Base-by-base conservation (phyloP, 1,140 invertebrate species). In the Drosophila pandora region DNA sequence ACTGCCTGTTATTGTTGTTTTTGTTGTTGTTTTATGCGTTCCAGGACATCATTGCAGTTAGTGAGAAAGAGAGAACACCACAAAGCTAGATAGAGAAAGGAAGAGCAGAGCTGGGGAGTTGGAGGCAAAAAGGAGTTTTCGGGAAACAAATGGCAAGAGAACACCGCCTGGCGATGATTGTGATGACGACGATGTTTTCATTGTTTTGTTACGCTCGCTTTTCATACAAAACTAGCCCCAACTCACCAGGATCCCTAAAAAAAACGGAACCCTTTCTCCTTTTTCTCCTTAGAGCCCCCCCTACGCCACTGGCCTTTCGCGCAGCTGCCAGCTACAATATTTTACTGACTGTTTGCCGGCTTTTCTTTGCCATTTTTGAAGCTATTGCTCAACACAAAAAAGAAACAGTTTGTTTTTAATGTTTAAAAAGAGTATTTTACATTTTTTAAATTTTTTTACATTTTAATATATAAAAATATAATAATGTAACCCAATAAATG, bases 121-220 rank as follows among this genome's bases (percentile, higher is more conserved):
- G 55, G 69, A 39, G 39, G 39, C 12, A 43, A 28, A 28, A 39
- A 47, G 47, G 65, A 69, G 65, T 37, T 69, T 69, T 69, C 49
- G 81, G 47, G 50, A 75, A 83, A 85, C 77, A 84, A 84, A 84
- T 84, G 81, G 77, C 73, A 74, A 87, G 82, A 72, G 77, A 81
- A 84, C 81, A 85, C 81, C 81, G 81, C 81, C 87, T 85, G 81
- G 81, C 81, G 81, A 85, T 87, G 81, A 85, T 85, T 85, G 81
- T 85, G 81, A 87, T 85, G 81, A 87, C 82, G 81, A 85, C 82
- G 74, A 85, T 85, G 81, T 85, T 85, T 85, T 85, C 82, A 85
- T 85, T 85, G 82, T 85, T 85, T 79, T 85, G 74, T 84, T 75
- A 84, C 72, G 67, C 81, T 77, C 67, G 69, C 65, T 75, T 79